phyloP scores from a whole-genome alignment of 2,113 vertebrate species.

The Pseudolaguvia tuberculata region DNA sequence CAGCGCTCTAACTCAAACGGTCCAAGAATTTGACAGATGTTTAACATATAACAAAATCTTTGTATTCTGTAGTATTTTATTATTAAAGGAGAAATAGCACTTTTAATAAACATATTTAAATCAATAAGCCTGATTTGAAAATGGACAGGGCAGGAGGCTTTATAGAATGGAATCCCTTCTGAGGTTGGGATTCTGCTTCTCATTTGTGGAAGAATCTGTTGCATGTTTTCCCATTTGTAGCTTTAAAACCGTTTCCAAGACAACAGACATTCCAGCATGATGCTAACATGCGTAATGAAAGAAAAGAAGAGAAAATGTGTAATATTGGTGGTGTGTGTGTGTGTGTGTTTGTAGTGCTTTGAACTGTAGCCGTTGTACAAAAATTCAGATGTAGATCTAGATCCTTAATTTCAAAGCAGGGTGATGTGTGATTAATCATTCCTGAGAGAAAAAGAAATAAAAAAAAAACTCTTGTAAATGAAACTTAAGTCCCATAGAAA shows the following conservation, averaged over 20 bases:
- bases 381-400: neutral
- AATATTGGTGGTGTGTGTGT: slow-evolving; percentile 28
- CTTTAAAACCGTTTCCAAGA: slow-evolving; percentile 44
- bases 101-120: no score
- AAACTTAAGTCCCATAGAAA: slow-evolving; percentile 4
- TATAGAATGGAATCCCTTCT: neutral
- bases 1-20: no score
- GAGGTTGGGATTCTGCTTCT: neutral
- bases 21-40: no score
- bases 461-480: neutral
- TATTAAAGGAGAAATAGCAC: no score
- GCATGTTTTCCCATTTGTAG: slow-evolving; percentile 13
- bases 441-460: neutral
- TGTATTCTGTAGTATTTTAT: no score
- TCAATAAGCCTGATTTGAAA: no score
- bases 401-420: neutral
- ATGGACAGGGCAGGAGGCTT: neutral
- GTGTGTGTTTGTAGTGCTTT: neutral
- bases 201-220: slow-evolving; percentile 19
- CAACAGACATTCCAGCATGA: slow-evolving; percentile 33
- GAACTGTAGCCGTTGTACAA: neutral
- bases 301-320: neutral
- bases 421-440: neutral
- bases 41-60: no score
- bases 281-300: neutral